Evolutionary conservation across 2,113 vertebrate species (phyloP).

Genomic region (Onychostruthus taczanowskii): DNA sequence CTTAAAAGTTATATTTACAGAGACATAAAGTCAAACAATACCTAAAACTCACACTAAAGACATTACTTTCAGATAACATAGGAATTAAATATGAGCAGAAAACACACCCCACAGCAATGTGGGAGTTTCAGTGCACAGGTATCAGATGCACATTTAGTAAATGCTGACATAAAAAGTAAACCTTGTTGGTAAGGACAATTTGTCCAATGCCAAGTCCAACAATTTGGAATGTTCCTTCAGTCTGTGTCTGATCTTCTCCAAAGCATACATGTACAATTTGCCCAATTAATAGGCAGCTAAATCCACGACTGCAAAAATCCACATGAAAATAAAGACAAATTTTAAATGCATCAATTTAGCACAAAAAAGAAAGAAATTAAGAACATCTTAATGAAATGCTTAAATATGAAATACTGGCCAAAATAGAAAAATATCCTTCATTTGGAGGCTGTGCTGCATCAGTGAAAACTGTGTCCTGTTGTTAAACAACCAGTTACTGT

Average conservation of each 20-base stretch:
- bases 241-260: not conserved
- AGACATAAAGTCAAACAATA: not conserved
- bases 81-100: not conserved
- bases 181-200: not conserved
- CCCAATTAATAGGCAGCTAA: not conserved
- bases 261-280: not conserved
- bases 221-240: not conserved
- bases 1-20: not conserved
- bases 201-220: not conserved
- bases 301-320: not conserved
- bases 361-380: not conserved
- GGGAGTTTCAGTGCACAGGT: not conserved
- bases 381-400: not conserved
- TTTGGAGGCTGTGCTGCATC: not conserved
- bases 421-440: not conserved
- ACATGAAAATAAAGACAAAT: not conserved
- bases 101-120: not conserved
- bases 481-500: not conserved
- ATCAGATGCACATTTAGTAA: not conserved
- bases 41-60: not conserved
- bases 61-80: not conserved
- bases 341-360: not conserved
- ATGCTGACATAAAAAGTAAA: not conserved
- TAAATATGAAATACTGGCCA: not conserved
- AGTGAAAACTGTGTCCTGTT: not conserved